Percentiles rank a stretch among this genome's conserved stretches.
Conservation (phyloP, 2,888 invertebrate species). For the Sisyra terminalis region DNA sequence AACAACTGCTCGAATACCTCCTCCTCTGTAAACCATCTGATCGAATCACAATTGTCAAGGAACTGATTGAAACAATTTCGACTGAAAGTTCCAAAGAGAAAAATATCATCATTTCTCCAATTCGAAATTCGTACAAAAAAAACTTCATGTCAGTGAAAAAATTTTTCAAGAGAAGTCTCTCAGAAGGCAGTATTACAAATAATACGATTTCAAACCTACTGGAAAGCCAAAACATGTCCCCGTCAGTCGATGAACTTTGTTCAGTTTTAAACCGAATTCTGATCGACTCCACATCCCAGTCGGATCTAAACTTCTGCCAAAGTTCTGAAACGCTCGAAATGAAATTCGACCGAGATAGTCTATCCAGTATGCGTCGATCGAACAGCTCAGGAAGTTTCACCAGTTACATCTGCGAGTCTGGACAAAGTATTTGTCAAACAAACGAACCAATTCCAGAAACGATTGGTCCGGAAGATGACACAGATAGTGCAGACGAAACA, state of each 20-base stretch:
- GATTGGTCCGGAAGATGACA: conserved; percentile 4
- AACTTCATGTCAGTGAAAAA: conserved; percentile 3
- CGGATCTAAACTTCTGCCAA: background rate
- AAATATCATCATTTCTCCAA: conserved; percentile 10
- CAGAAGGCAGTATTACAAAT: conserved; percentile 19
- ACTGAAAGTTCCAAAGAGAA: conserved; percentile 16
- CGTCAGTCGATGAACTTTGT: conserved; percentile 20
- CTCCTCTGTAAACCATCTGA: conserved; percentile 21
- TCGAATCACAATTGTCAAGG: conserved; percentile 18
- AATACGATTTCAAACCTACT: conserved; percentile 21
- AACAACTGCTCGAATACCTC: conserved; percentile 23
- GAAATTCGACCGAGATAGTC: background rate
- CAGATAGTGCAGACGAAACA: conserved; percentile 5
- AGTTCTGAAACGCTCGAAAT: background rate
- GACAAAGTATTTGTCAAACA: background rate
- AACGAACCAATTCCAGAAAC: background rate
- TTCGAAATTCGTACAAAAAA: conserved; percentile 1
- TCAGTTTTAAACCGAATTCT: conserved; percentile 15
- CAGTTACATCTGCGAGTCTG: background rate
- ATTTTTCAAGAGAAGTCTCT: conserved; percentile 3
- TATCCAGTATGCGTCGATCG: conserved; percentile 1
- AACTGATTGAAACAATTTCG: conserved; percentile 14
- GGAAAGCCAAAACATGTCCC: conserved; percentile 17
- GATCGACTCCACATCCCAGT: conserved; percentile 9
- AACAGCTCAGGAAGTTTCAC: conserved; percentile 1